phyloP scores from a whole-genome alignment of 2,797 vertebrate species.

The Parauchenoglanis ngamensis region DNA sequence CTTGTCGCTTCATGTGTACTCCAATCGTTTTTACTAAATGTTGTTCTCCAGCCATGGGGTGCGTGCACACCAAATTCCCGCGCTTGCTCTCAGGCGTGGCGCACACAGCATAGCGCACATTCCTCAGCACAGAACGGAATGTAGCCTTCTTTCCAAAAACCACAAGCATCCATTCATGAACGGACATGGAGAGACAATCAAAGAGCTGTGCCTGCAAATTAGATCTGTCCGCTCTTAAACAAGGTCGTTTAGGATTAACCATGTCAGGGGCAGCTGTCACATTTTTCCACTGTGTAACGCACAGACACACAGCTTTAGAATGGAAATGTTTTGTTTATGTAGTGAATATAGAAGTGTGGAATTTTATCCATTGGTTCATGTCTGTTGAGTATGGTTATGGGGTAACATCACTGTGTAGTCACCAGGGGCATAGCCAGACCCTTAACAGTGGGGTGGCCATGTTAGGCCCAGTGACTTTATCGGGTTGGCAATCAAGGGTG shows the following conservation, averaged over 20 bases:
- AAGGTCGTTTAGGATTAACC: not conserved
- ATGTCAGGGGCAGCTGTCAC: constrained; percentile 57
- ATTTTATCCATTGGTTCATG: not conserved
- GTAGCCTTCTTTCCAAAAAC: constrained; percentile 28
- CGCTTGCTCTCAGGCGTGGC: constrained; percentile 65
- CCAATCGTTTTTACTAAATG: not conserved
- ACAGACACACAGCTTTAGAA: not conserved
- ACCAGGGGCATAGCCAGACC: not conserved
- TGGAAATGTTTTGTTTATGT: constrained; percentile 12
- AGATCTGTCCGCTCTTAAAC: not conserved
- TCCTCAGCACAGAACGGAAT: constrained; percentile 67
- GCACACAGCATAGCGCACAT: constrained; percentile 63
- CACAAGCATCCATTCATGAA: constrained; percentile 31
- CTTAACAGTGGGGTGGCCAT: not conserved
- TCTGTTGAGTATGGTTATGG: not conserved
- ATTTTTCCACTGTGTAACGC: constrained; percentile 51
- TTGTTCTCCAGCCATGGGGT: not conserved
- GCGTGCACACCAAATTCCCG: constrained; percentile 60
- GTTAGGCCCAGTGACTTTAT: not conserved
- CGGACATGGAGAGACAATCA: not conserved
- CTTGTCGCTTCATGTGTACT: not conserved
- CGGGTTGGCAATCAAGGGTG: not conserved
- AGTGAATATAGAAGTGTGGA: not conserved
- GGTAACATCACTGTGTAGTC: not conserved
- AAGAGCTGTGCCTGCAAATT: constrained; percentile 1